These are phyloP conservation scores for Dendrocincla tyrannina DNA, from an alignment of 2,797 vertebrate species.

Conservation along the genomic window DNA sequence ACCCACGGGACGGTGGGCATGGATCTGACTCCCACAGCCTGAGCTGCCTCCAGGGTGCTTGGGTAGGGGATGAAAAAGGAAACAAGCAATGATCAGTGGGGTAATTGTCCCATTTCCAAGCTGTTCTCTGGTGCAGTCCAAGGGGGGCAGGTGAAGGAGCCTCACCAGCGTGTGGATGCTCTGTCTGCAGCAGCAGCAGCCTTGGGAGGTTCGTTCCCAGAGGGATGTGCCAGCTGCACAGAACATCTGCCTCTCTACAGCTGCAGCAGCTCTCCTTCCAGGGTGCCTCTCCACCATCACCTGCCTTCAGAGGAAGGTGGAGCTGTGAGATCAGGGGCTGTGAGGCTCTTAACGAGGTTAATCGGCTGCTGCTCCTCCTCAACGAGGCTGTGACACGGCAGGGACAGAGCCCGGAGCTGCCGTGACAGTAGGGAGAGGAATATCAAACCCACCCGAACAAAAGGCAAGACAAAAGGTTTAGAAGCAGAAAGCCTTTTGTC, in stretches of 20 bases:
- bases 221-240: neutral
- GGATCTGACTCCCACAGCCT: neutral
- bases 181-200: neutral
- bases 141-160: neutral
- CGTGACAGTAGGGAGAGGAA: neutral
- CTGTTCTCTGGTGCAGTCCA: neutral
- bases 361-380: neutral
- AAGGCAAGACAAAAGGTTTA: neutral
- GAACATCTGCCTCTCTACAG: neutral
- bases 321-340: neutral
- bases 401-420: neutral
- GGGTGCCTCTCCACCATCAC: neutral
- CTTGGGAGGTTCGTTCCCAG: rapidly evolving
- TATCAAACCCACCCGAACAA: neutral
- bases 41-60: neutral
- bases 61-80: neutral
- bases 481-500: neutral
- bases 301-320: neutral
- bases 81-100: neutral
- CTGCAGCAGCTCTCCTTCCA: neutral
- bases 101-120: neutral
- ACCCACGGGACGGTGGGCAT: rapidly evolving
- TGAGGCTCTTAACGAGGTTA: neutral
- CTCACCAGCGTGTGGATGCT: rapidly evolving
- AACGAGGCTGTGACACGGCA: neutral